A percentile compares a stretch with the other conserved stretches of the same genome.
phyloP scores from a whole-genome alignment of 2,113 vertebrate genomes.

The Paramormyrops kingsleyae region DNA sequence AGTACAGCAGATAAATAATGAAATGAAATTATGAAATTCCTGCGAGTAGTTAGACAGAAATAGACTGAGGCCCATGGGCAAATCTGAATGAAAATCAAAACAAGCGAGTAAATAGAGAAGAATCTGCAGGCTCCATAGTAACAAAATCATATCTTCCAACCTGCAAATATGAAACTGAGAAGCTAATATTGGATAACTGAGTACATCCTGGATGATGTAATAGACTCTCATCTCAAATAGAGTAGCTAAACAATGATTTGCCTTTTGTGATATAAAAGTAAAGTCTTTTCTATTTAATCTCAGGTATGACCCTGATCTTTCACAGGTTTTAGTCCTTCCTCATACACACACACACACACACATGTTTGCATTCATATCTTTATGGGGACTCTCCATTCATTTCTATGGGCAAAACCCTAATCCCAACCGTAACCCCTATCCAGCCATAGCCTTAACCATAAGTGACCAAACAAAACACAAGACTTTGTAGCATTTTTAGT shows the following conservation, averaged over 20 bases:
- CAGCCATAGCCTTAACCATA: no score
- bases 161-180: background rate
- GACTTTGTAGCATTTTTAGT: background rate
- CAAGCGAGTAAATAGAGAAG: constrained; percentile 1
- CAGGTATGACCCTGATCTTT: background rate
- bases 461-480: no score
- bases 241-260: background rate
- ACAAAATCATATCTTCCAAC: background rate
- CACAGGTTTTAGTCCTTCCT: background rate
- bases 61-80: background rate
- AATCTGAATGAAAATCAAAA: constrained; percentile 5
- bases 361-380: background rate
- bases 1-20: background rate
- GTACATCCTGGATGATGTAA: background rate
- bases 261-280: background rate
- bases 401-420: background rate
- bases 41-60: background rate
- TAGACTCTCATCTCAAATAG: background rate
- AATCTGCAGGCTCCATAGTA: background rate
- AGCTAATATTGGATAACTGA: background rate
- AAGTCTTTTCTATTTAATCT: background rate
- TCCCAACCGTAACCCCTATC: background rate
- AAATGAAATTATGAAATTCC: constrained; percentile 1
- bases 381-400: background rate
- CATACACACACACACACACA: background rate